phyloP scores from a whole-genome alignment of 2,888 invertebrate genomes.

The Plagodis pulveraria region DNA sequence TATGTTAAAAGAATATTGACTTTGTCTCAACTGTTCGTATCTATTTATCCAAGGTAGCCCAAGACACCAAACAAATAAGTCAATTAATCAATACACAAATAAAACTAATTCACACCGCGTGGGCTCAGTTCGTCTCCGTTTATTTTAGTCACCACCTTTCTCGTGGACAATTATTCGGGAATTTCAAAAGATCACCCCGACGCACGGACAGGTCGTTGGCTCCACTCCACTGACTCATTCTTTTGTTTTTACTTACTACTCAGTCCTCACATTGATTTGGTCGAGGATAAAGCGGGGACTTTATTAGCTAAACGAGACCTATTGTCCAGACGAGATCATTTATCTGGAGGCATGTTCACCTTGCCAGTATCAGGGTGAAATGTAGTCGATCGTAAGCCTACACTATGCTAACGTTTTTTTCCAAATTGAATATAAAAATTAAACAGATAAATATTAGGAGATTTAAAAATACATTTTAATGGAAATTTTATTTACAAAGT shows the following conservation, averaged over 20 bases:
- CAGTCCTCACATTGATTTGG: constrained; percentile 47
- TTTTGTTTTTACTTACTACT: constrained; percentile 73
- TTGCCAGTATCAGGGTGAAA: constrained; percentile 11
- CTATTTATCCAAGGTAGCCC: constrained; percentile 4
- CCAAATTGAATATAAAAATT: no score
- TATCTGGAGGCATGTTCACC: constrained; percentile 24
- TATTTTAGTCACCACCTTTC: constrained; percentile 80
- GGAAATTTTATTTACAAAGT: no score
- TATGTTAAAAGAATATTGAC: constrained; percentile 6
- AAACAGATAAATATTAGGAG: no score
- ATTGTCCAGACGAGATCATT: constrained; percentile 25
- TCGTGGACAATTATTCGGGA: constrained; percentile 82
- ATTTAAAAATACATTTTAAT: no score
- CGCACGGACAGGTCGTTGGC: constrained; percentile 68
- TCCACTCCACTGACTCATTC: constrained; percentile 73
- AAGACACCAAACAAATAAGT: constrained; percentile 64
- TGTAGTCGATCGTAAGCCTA: constrained; percentile 1
- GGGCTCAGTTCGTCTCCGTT: constrained; percentile 67
- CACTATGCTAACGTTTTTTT: no score
- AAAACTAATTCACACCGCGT: constrained; percentile 72
- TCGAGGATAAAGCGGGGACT: constrained; percentile 45
- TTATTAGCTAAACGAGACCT: constrained; percentile 35
- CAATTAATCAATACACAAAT: constrained; percentile 80
- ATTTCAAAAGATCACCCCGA: constrained; percentile 83
- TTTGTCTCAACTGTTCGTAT: constrained; percentile 4